These are phyloP conservation scores for mouse (Mus musculus) DNA, from an alignment of 2,113 vertebrate species.

Conservation along the genomic window GRCm39 chrX:48556001-48556500, in stretches of 20 bases:
- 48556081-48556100: neutral
- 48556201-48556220: slow-evolving; percentile 3
- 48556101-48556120: neutral
- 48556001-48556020: neutral
- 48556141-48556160: neutral
- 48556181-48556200: slow-evolving; percentile 3
- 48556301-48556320: neutral
- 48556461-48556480: neutral
- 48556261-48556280: slow-evolving; percentile 21
- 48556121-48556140: neutral
- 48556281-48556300: slow-evolving; percentile 32
- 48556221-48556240: slow-evolving; percentile 9
- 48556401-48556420: slow-evolving; percentile 9
- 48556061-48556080: neutral
- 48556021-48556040: neutral
- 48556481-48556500: slow-evolving; percentile 1
- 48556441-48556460: slow-evolving; percentile 21
- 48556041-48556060: neutral
- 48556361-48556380: neutral
- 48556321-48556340: slow-evolving; percentile 15
- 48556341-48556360: slow-evolving; percentile 25
- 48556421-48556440: neutral
- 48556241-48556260: slow-evolving; percentile 50
- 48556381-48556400: slow-evolving; percentile 36
- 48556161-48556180: neutral